Percentiles rank a stretch among this genome's conserved stretches.
Evolutionary conservation across 2,888 invertebrate genomes (phyloP).

Genomic region (Pandemis corylana): DNA sequence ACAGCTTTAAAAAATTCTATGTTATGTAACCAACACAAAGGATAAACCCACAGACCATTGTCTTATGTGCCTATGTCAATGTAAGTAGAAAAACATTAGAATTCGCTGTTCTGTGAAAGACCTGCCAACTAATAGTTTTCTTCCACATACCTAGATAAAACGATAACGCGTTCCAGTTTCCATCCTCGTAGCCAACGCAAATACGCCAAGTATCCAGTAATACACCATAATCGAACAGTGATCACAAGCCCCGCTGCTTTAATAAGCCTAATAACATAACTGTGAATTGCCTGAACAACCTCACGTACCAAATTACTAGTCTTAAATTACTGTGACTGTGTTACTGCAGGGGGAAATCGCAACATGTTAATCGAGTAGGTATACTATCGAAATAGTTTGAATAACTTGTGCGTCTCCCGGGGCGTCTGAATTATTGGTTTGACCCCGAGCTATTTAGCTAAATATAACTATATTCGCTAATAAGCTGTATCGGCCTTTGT

Average conservation of each 20-base stretch:
- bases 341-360: conserved; percentile 60
- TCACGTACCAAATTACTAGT: conserved; percentile 60
- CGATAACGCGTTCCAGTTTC: conserved; percentile 27
- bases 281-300: conserved; percentile 57
- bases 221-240: conserved; percentile 56
- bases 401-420: conserved; percentile 62
- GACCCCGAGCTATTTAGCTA: conserved; percentile 73
- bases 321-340: conserved; percentile 63
- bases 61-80: no score
- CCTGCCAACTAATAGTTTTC: conserved; percentile 19
- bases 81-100: not conserved
- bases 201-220: conserved; percentile 38
- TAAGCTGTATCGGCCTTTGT: conserved; percentile 75
- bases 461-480: conserved; percentile 75
- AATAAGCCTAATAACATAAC: conserved; percentile 60
- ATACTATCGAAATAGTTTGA: conserved; percentile 64
- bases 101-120: not conserved
- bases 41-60: no score
- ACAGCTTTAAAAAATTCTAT: no score
- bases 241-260: conserved; percentile 57
- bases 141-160: not conserved
- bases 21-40: no score
- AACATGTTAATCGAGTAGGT: conserved; percentile 73
- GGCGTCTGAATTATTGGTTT: conserved; percentile 79
- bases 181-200: conserved; percentile 42